phyloP scores from a whole-genome alignment of 2,113 vertebrate species.

The Datnioides undecimradiatus region DNA sequence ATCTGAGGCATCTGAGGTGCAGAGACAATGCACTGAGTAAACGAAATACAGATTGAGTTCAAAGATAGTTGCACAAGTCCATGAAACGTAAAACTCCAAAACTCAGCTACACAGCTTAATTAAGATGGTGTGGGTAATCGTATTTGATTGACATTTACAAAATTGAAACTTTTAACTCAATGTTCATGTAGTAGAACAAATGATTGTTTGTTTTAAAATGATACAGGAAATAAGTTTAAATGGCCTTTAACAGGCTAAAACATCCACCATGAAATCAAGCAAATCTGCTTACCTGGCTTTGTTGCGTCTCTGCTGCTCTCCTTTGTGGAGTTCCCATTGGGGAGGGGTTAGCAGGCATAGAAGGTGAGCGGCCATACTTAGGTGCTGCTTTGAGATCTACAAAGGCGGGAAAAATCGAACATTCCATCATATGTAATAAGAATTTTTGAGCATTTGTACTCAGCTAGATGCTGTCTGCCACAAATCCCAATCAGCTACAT shows the following conservation, averaged over 20 bases:
- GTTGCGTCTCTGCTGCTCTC: conserved; percentile 89
- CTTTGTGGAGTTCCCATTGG: conserved; percentile 90
- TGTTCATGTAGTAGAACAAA: background rate
- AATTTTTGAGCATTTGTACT: background rate
- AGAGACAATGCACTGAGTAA: background rate
- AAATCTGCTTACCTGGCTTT: conserved; percentile 91
- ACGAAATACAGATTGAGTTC: background rate
- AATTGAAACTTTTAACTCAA: too few relatives aligned
- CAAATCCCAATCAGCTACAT: background rate
- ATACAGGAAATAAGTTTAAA: too few relatives aligned
- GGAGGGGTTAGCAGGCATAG: conserved; percentile 91
- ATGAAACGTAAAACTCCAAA: background rate
- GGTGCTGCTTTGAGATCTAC: conserved; percentile 90
- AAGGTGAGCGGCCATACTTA: conserved; percentile 90
- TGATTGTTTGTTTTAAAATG: too few relatives aligned
- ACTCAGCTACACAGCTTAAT: too few relatives aligned
- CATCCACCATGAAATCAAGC: too few relatives aligned
- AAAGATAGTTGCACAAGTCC: background rate
- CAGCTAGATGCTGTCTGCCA: background rate
- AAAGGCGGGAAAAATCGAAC: conserved; percentile 13
- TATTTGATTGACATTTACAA: too few relatives aligned
- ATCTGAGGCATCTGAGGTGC: conserved; percentile 90
- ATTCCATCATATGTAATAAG: background rate
- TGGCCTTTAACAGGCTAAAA: background rate
- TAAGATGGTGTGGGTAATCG: too few relatives aligned